Base-by-base conservation (phyloP, 2,888 invertebrate genomes). In the Xylocampa areola region DNA sequence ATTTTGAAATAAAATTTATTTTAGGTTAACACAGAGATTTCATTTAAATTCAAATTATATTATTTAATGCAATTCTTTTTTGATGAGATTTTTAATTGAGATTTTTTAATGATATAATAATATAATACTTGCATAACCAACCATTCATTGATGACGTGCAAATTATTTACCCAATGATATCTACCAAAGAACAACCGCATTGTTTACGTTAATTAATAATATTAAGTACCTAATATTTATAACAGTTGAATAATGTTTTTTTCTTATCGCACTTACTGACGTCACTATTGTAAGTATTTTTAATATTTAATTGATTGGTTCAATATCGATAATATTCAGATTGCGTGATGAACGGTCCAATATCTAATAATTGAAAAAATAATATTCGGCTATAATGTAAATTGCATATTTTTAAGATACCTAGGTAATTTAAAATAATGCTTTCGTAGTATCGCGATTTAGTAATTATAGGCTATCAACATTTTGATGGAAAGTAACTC, bases 191-290 rank as follows among this genome's bases (percentile, higher is more conserved):
- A 5, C 10, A 27, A 39, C 33, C 32, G 2, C 45, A 37, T 13
- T 41, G 14, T 37, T 47, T 17, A 55, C 13, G 29, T 37, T 21
- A 27, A 4, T 45, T 36, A 6, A 11, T 36, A 35, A 16, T 11
- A 25, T 33, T 2, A 10, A 16, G 16, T 14, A 14, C 21, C 21
- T 10, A 33, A 35, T 10, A 25, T 39, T 36, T 21, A 8, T 4
- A 16, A 13, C n/a, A n/a, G n/a, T n/a, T n/a, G n/a, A n/a, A n/a
- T n/a, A n/a, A n/a, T n/a, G n/a, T 25, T 6, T 17, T 14, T n/a
- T 2, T 23, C 13, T 16, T 17, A 43, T 63, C 36, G 6, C 10
- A n/a, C 0, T 14, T 36, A 27, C n/a, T 7, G 0, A 35, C 17
- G 23, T 35, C 36, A 37, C 0, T 30, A 4, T 8, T 5, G 27